Base-by-base conservation (phyloP, 2,888 invertebrate genomes). In the Conchocele bisecta region DNA sequence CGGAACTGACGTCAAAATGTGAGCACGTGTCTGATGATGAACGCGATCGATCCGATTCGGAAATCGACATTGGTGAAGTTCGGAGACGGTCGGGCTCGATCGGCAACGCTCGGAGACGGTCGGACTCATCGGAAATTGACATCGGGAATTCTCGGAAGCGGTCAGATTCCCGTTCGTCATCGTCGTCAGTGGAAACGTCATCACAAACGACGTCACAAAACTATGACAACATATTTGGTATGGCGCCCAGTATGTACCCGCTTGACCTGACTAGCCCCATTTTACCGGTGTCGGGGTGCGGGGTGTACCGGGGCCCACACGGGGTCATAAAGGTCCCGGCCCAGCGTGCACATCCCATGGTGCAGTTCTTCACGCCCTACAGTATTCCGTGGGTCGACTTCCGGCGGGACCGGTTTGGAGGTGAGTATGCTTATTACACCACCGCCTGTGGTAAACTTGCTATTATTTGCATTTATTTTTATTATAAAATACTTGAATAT, bases 361-460 rank as follows among this genome's bases (percentile, higher is more conserved):
- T 83, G 46, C 83, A 83, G 9, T 73, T 84, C 41, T 78, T 82
- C 61, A 70, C 81, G 17, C 80, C 83, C 9, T 84, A 84, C 56
- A 73, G 73, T 9, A 84, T 88, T 60, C 83, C 89, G 0, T 90
- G 89, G 89, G 82, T 89, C 57, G 88, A 89, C 56, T 84, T 88
- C 39, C 70, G 89, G 41, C 80, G 88, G 57, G 89, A 90, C 68
- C 76, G 89, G 56, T 85, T 88, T 58, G 87, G 87, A 65, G 83
- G 89, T 89, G 69, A 82, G 87, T 79, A 17, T 31, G 15, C 6
- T 5, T 41, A 22, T 41, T 5, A 20, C 42, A 41, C 22, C 5
- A 7, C 17, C 22, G 7, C 11, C 6, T 20, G 6, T 7, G 5
- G 42, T 5, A 41, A 7, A 22, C 22, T 41, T 13, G 42, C 15